Percentiles rank a stretch among this genome's conserved stretches.
phyloP scores from a whole-genome alignment of 2,888 invertebrate species.

The Hybos culiciformis region DNA sequence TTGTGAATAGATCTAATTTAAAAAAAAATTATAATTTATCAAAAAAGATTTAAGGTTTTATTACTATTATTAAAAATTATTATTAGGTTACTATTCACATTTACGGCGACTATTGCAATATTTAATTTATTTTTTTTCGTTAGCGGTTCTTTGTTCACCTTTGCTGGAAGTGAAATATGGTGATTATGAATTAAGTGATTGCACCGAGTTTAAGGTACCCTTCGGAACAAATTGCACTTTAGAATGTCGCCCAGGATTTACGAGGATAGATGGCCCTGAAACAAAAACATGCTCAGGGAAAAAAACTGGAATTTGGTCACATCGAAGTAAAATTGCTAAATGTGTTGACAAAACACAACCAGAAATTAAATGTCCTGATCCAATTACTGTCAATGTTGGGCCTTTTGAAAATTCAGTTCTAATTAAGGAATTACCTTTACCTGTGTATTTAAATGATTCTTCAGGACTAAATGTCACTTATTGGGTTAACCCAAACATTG shows the following conservation, averaged over 20 bases:
- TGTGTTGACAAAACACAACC: constrained; percentile 36
- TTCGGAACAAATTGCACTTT: constrained; percentile 45
- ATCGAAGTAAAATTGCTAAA: constrained; percentile 31
- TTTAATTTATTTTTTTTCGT: not conserved
- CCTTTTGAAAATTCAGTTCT: constrained; percentile 9
- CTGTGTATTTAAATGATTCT: constrained; percentile 38
- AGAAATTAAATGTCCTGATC: constrained; percentile 10
- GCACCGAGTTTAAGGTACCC: constrained; percentile 40
- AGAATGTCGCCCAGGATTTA: constrained; percentile 45
- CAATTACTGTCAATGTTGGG: constrained; percentile 9
- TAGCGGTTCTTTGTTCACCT: constrained; percentile 38
- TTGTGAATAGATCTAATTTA: not conserved
- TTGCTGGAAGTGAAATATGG: constrained; percentile 41
- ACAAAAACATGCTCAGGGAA: constrained; percentile 40
- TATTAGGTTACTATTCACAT: too few relatives aligned
- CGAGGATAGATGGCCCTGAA: constrained; percentile 40
- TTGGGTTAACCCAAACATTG: constrained; percentile 45
- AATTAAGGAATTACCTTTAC: constrained; percentile 7
- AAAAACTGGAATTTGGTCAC: constrained; percentile 42
- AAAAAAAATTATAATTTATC: too few relatives aligned
- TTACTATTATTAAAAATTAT: not conserved
- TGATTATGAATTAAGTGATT: constrained; percentile 39
- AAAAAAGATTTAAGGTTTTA: too few relatives aligned
- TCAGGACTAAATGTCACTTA: constrained; percentile 40
- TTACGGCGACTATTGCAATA: too few relatives aligned